Evolutionary conservation across 2,888 invertebrate species (phyloP).

Genomic region (Priocnemis perturbator): DNA sequence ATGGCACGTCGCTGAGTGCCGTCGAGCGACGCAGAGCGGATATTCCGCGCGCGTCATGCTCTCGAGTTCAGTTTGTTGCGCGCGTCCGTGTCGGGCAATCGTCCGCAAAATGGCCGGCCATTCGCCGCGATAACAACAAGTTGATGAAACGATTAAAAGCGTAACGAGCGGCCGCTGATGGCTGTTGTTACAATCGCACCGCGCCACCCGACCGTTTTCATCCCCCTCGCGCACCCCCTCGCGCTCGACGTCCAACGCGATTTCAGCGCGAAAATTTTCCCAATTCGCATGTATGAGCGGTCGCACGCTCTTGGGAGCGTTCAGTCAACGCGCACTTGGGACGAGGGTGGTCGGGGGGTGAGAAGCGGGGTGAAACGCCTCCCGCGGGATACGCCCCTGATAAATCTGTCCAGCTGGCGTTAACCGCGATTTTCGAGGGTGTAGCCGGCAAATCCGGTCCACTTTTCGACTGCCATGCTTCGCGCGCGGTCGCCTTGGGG

Average conservation of each 20-base stretch:
- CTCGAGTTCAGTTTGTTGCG: no score
- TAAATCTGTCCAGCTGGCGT: constrained; percentile 70
- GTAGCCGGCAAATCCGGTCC: neutral
- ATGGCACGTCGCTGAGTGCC: no score
- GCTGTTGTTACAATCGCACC: constrained; percentile 61
- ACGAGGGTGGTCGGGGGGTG: neutral
- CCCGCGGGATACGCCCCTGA: constrained; percentile 60
- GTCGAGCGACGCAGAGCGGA: constrained; percentile 31
- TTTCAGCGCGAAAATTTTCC: constrained; percentile 66
- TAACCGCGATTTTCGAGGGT: constrained; percentile 65
- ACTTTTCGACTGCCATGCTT: neutral
- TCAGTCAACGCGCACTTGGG: constrained; percentile 61
- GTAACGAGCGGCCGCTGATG: constrained; percentile 67
- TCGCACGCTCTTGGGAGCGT: constrained; percentile 64
- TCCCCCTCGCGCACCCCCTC: neutral
- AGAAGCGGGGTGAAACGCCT: constrained; percentile 50
- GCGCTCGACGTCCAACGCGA: constrained; percentile 17
- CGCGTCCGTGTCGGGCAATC: constrained; percentile 42
- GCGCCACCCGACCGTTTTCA: neutral
- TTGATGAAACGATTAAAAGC: constrained; percentile 73
- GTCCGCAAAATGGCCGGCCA: constrained; percentile 59
- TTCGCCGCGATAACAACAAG: constrained; percentile 68
- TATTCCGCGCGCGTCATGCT: constrained; percentile 37
- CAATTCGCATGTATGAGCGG: constrained; percentile 72
- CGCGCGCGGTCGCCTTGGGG: no score